These are phyloP conservation scores for Podarcis muralis DNA, from an alignment of 2,113 vertebrate species.

Conservation along the genomic window DNA sequence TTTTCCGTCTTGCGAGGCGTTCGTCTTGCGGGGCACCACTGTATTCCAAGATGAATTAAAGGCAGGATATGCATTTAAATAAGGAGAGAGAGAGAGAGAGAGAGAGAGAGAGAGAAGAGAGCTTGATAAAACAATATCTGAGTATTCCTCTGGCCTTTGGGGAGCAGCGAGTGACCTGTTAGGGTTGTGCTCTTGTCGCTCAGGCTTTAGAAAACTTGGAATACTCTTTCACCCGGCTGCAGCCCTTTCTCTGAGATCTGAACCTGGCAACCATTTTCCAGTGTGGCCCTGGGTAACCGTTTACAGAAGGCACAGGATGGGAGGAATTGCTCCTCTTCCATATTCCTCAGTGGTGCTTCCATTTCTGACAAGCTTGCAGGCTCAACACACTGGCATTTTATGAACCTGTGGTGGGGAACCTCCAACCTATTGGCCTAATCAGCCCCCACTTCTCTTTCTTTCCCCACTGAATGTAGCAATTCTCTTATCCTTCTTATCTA, in stretches of 20 bases:
- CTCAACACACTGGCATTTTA: neutral
- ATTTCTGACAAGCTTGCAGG: neutral
- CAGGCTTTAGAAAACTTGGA: neutral
- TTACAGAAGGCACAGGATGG: neutral
- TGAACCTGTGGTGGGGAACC: too few relatives aligned
- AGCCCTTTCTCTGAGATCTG: neutral
- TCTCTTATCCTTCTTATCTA: constrained; percentile 9
- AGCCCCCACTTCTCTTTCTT: neutral
- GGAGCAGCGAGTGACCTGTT: neutral
- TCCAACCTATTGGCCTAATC: too few relatives aligned
- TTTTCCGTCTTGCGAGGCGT: too few relatives aligned
- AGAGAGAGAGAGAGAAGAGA: too few relatives aligned
- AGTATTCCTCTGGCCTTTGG: neutral
- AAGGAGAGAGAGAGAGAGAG: too few relatives aligned
- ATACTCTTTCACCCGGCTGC: neutral
- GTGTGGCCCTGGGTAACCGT: neutral
- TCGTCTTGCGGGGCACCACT: too few relatives aligned
- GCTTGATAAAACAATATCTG: neutral
- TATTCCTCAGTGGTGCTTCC: neutral
- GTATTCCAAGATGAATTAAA: neutral
- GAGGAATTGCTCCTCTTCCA: too few relatives aligned
- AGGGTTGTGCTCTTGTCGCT: neutral
- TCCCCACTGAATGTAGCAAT: neutral
- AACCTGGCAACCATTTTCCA: neutral
- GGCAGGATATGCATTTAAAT: neutral